Base-by-base conservation (phyloP, 2,888 invertebrate genomes). In the Tholera decimalis region DNA sequence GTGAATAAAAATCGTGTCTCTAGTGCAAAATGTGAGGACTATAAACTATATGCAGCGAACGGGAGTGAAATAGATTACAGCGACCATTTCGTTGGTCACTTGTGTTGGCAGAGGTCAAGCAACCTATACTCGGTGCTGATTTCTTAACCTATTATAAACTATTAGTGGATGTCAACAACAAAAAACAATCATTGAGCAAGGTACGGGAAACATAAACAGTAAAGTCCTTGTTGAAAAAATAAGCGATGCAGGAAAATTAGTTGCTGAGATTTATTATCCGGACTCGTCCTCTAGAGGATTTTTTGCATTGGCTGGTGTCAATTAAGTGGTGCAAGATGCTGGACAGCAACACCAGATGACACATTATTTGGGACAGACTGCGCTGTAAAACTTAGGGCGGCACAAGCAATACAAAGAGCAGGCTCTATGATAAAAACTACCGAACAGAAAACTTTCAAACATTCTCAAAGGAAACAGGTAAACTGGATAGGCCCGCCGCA, bases 401-500 rank as follows among this genome's bases (percentile, higher is more conserved):
- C 47, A 2, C 57, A 57, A n/a, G 15, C 57, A 0, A 47, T 47
- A 1, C 47, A 57, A 37, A 57, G 37, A n/a, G 5, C 47, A 37
- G 11, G 47, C 6, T 20, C 20, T 6, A 2, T n/a, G 3, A 44
- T 57, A 4, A 57, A 26, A 7, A 35, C 33, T 8, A 22, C 24
- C 7, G 44, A 55, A 24, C 24, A 57, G 18, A 46, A 46, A 20
- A 15, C 13, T 2, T 13, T 18, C 1, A 56, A 46, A 24, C 2
- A 26, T 22, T 2, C 24, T 13, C 20, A 15, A 3, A 55, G 22
- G 28, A 44, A 30, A 18, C 53, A 53, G 26, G 5, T 22, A 44
- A 56, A 44, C 33, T 56, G 44, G 44, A 55, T 43, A 44, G 44
- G 55, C 55, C 55, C 44, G 44, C 24, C 33, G 44, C 55, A 24